Conservation (phyloP, 2,113 vertebrate species). For the Oncorhynchus mykiss region DNA sequence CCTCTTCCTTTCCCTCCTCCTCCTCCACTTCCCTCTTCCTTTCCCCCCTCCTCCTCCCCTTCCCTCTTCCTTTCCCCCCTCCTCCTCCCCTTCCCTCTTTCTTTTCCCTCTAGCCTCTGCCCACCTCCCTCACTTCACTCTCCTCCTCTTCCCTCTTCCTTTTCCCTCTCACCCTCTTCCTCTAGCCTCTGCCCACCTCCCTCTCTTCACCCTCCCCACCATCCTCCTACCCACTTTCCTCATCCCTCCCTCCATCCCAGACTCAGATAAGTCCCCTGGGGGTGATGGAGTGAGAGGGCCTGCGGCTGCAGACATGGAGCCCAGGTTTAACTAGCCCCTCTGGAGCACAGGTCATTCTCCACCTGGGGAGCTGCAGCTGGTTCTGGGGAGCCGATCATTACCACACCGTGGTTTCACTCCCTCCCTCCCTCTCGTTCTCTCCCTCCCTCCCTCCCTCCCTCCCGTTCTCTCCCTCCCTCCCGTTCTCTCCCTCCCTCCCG, state of each 20-base stretch:
- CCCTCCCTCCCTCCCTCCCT: too few species aligned
- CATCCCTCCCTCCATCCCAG: not conserved
- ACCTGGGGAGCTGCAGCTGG: not conserved
- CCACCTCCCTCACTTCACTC: not conserved
- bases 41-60: not conserved
- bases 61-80: not conserved
- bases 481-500: accelerated
- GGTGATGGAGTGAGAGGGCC: not conserved
- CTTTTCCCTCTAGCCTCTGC: not conserved
- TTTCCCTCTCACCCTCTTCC: not conserved
- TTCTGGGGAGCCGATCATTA: not conserved
- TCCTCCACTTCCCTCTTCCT: not conserved
- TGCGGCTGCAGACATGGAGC: not conserved
- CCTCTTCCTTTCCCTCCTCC: too few species aligned
- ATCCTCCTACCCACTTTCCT: not conserved
- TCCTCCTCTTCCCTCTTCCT: not conserved
- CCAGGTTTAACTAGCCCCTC: not conserved
- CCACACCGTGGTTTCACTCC: not conserved
- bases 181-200: not conserved
- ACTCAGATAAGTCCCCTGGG: not conserved
- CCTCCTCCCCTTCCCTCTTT: not conserved
- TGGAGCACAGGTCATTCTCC: not conserved
- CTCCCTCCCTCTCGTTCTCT: too few species aligned
- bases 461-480: too few species aligned
- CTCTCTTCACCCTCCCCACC: not conserved